phyloP scores from a whole-genome alignment of 1,140 invertebrate genomes.

The Nephotettix cincticeps region DNA sequence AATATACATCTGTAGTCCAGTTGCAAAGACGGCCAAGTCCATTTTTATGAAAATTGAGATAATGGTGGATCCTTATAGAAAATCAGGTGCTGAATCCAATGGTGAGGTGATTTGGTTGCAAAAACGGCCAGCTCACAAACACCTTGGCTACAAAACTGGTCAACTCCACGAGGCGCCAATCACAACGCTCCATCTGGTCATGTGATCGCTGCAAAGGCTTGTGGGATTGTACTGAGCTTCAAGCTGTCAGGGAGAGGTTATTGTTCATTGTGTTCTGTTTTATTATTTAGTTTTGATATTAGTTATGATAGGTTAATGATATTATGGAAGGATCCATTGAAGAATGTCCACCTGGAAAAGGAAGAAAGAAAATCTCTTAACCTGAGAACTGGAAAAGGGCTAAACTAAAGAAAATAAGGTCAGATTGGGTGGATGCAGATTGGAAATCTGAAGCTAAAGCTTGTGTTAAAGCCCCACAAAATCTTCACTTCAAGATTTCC shows the following conservation, averaged over 20 bases:
- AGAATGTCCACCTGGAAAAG: neutral
- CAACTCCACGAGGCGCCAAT: neutral
- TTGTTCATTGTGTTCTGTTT: neutral
- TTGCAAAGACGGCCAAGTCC: neutral
- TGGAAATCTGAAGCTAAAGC: conserved; percentile 14
- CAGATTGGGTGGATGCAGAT: neutral
- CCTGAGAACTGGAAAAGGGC: neutral
- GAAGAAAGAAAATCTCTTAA: neutral
- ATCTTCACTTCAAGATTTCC: conserved; percentile 11
- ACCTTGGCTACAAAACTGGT: neutral
- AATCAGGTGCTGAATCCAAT: neutral
- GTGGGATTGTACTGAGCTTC: neutral
- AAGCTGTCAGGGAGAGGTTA: neutral
- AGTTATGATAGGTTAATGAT: neutral
- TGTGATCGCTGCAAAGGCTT: neutral
- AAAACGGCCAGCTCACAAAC: neutral
- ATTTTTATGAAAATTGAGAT: neutral
- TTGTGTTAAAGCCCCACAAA: conserved; percentile 6
- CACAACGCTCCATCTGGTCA: neutral
- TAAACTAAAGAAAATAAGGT: too few relatives aligned
- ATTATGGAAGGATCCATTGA: neutral
- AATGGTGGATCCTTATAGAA: neutral
- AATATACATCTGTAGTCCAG: too few relatives aligned
- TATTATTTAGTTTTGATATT: neutral
- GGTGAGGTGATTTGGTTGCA: neutral